phyloP scores from a whole-genome alignment of 1,140 invertebrate species.

The Drosophila lacteicornis region DNA sequence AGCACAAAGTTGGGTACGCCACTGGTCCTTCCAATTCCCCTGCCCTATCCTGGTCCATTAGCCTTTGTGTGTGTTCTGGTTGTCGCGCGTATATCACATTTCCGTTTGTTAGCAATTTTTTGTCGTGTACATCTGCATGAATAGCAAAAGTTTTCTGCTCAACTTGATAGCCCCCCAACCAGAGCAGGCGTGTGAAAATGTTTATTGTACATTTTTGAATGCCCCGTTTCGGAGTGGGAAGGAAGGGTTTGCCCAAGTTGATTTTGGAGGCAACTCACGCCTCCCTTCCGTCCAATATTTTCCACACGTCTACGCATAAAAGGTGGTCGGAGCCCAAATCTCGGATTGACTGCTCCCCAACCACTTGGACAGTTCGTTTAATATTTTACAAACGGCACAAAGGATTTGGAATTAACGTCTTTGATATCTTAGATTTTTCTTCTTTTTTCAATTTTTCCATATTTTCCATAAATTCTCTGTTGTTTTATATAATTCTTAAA shows the following conservation, averaged over 20 bases:
- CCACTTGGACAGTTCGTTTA: not conserved
- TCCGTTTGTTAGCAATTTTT: conserved; percentile 81
- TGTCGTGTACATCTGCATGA: conserved; percentile 65
- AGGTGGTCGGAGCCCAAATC: conserved; percentile 54
- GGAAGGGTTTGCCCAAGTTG: conserved; percentile 48
- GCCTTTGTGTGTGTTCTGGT: conserved; percentile 69
- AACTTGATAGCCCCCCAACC: conserved; percentile 69
- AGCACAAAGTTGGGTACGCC: not conserved
- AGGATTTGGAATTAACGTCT: conserved; percentile 1
- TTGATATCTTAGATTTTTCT: not conserved
- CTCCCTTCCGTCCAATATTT: conserved; percentile 67
- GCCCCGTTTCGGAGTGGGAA: conserved; percentile 4
- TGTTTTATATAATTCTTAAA: not conserved
- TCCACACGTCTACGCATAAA: conserved; percentile 75
- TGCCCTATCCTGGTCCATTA: conserved; percentile 45
- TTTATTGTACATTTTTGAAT: conserved; percentile 64
- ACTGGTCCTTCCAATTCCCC: not conserved
- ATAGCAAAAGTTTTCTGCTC: conserved; percentile 79
- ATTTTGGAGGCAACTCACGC: conserved; percentile 73
- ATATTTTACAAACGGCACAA: conserved; percentile 9
- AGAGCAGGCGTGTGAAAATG: conserved; percentile 59
- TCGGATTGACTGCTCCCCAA: conserved; percentile 49
- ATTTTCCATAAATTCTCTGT: too few relatives aligned
- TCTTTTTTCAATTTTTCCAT: not conserved
- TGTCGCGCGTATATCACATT: conserved; percentile 79